These are phyloP conservation scores for Deroptyus accipitrinus DNA, from an alignment of 2,113 vertebrate species.

Conservation along the genomic window DNA sequence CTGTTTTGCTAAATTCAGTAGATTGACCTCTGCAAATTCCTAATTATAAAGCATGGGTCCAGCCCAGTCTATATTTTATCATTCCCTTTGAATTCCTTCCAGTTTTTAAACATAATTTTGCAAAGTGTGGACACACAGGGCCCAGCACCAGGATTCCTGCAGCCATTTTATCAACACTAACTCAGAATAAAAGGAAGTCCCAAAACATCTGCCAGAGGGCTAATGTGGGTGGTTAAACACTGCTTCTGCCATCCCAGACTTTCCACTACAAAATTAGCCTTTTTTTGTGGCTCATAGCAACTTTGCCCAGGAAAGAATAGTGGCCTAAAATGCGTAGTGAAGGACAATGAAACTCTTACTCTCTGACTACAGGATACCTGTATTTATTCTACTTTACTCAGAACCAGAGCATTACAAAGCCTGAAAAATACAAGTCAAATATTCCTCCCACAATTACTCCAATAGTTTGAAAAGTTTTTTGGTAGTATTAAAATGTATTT, in stretches of 20 bases:
- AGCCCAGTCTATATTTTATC: not conserved
- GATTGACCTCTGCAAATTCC: not conserved
- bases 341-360: not conserved
- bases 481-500: not conserved
- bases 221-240: not conserved
- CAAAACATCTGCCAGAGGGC: not conserved
- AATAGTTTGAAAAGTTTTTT: not conserved
- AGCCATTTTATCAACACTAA: not conserved
- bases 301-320: not conserved
- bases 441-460: not conserved
- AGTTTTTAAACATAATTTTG: not conserved
- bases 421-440: not conserved
- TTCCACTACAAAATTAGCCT: not conserved
- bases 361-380: not conserved
- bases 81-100: slow-evolving; percentile 4
- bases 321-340: not conserved
- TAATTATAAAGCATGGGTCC: not conserved
- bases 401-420: not conserved
- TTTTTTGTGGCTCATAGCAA: not conserved
- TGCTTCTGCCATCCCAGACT: not conserved
- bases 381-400: not conserved
- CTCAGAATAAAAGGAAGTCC: not conserved
- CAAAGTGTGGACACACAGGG: not conserved
- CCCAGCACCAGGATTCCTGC: not conserved
- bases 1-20: not conserved